Evolutionary conservation across 2,888 invertebrate genomes (phyloP).

Genomic region (Venustoraphidia nigricollis): DNA sequence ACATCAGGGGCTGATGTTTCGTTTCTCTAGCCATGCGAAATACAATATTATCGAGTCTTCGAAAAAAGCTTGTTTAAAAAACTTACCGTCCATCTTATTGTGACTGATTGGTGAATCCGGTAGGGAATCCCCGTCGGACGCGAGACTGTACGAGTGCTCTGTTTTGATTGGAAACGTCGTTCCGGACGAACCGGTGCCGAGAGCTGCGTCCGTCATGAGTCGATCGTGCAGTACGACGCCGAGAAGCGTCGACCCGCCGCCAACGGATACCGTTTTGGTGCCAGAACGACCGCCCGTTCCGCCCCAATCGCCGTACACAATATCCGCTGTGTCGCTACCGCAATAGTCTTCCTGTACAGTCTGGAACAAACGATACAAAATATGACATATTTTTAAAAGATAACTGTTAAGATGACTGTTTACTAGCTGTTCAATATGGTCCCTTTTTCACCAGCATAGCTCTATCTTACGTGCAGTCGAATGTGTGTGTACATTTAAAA

Average conservation of each 20-base stretch:
- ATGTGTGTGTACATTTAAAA: too few species aligned
- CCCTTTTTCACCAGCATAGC: too few species aligned
- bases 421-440: too few species aligned
- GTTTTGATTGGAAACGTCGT: conserved; percentile 57
- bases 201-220: conserved; percentile 75
- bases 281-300: conserved; percentile 34
- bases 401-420: too few species aligned
- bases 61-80: not conserved
- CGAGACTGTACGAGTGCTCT: conserved; percentile 82
- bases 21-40: too few species aligned
- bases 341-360: conserved; percentile 43
- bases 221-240: conserved; percentile 75
- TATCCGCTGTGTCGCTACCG: conserved; percentile 17
- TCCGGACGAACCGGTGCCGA: conserved; percentile 42
- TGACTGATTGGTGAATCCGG: conserved; percentile 44
- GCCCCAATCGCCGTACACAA: conserved; percentile 47
- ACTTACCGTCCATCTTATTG: conserved; percentile 55
- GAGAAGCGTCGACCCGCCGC: conserved; percentile 45
- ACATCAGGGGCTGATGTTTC: too few species aligned
- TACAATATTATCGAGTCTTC: too few species aligned
- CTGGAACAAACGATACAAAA: conserved; percentile 29
- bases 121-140: conserved; percentile 54
- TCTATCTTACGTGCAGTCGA: too few species aligned
- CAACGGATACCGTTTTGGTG: conserved; percentile 23
- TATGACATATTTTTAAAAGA: not conserved